A percentile compares a stretch with the other conserved stretches of the same genome.
Conservation (phyloP, 2,113 vertebrate genomes). For the Heloderma charlesbogerti region DNA sequence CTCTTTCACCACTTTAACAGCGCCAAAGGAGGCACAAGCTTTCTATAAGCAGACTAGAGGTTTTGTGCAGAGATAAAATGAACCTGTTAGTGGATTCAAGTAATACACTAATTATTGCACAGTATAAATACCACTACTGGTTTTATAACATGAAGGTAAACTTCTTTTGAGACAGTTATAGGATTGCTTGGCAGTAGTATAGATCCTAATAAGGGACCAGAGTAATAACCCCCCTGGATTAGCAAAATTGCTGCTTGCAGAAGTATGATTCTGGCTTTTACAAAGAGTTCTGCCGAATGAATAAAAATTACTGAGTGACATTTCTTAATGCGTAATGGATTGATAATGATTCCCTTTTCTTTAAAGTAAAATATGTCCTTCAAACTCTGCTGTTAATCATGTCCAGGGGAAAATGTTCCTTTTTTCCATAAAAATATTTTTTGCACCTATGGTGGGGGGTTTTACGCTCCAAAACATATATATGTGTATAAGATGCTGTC, state of each 20-base stretch:
- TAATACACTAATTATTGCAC: constrained; percentile 90
- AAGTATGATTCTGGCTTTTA: constrained; percentile 86
- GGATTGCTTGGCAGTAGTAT: constrained; percentile 87
- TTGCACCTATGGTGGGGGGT: constrained; percentile 39
- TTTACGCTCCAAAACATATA: constrained; percentile 34
- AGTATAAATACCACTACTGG: constrained; percentile 89
- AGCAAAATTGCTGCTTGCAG: constrained; percentile 84
- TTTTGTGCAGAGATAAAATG: constrained; percentile 87
- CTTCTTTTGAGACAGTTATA: constrained; percentile 88
- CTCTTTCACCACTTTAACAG: constrained; percentile 87
- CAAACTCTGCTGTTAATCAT: constrained; percentile 73
- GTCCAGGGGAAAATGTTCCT: constrained; percentile 73
- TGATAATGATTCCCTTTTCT: constrained; percentile 80
- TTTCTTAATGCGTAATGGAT: constrained; percentile 83
- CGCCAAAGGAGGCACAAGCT: constrained; percentile 88
- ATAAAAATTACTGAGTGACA: constrained; percentile 86
- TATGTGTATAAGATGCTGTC: constrained; percentile 34
- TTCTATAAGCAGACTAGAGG: constrained; percentile 93
- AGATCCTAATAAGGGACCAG: constrained; percentile 86
- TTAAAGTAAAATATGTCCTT: constrained; percentile 75
- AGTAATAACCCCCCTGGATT: constrained; percentile 86
- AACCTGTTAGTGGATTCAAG: constrained; percentile 87
- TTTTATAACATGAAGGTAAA: constrained; percentile 89
- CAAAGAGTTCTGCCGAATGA: constrained; percentile 83
- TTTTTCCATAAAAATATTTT: constrained; percentile 58